Evolutionary conservation across 2,113 vertebrate genomes (phyloP).

Genomic region (Onychostoma macrolepis): DNA sequence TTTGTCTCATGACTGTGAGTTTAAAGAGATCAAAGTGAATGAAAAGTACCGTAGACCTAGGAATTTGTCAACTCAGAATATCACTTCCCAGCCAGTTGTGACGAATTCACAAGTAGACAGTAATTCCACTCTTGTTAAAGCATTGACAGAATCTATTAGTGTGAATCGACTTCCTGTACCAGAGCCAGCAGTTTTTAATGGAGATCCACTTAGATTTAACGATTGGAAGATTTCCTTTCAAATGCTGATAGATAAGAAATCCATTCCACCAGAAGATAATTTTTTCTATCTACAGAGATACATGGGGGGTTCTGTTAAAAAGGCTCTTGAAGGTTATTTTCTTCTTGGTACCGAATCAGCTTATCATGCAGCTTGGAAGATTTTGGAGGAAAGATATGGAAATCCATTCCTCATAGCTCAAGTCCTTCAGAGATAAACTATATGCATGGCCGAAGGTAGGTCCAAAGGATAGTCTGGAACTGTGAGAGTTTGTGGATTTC

Average conservation of each 20-base stretch:
- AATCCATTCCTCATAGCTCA: slow-evolving; percentile 49
- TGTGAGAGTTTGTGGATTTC: slow-evolving; percentile 47
- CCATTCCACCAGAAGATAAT: no score
- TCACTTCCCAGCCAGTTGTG: no score
- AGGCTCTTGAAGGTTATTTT: slow-evolving; percentile 46
- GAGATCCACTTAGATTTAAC: slow-evolving; percentile 49
- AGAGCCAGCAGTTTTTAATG: slow-evolving; percentile 47
- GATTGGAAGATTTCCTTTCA: slow-evolving; percentile 53
- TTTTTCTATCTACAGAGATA: no score
- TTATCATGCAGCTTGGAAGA: slow-evolving; percentile 38
- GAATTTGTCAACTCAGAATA: no score
- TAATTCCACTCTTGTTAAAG: background rate
- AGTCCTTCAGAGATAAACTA: no score
- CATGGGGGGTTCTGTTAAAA: slow-evolving; percentile 32
- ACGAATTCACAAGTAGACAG: no score
- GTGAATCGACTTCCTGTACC: slow-evolving; percentile 48
- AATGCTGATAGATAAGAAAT: slow-evolving; percentile 49
- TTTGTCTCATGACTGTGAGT: no score
- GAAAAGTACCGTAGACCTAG: no score
- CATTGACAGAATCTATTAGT: slow-evolving; percentile 33
- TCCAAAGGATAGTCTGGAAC: slow-evolving; percentile 8
- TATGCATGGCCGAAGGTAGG: background rate
- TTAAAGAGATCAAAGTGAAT: no score
- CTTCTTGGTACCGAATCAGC: slow-evolving; percentile 50
- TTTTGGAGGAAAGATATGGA: slow-evolving; percentile 50